A percentile compares a stretch with the other conserved stretches of the same genome.
Evolutionary conservation across 1,140 invertebrate species (phyloP).

Genomic region (Brachionus angularis): DNA sequence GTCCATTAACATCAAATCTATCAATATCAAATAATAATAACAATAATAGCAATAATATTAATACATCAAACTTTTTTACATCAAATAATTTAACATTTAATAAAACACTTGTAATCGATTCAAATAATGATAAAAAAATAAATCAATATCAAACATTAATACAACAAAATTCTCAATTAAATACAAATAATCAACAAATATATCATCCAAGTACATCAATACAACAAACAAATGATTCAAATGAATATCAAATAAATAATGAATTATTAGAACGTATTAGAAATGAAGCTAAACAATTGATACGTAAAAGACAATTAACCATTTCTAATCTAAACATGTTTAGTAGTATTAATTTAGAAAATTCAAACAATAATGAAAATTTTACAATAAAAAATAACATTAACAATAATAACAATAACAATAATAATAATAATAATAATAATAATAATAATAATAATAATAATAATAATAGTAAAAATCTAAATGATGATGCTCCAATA

Average conservation of each 20-base stretch:
- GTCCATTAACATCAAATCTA: slow-evolving; percentile 6
- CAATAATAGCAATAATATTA: background rate
- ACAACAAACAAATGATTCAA: background rate
- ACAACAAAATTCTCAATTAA: no score
- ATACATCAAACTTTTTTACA: slow-evolving; percentile 9
- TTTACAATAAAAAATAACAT: no score
- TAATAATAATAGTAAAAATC: no score
- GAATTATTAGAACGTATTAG: slow-evolving; percentile 18
- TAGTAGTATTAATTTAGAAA: background rate
- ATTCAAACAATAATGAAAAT: background rate
- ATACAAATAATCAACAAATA: no score
- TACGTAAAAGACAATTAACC: background rate
- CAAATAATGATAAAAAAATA: background rate
- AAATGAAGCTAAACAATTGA: slow-evolving; percentile 16
- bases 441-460: no score
- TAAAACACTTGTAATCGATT: background rate
- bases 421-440: no score
- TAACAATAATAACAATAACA: no score
- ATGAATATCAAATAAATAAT: background rate
- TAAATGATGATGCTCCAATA: slow-evolving; percentile 69
- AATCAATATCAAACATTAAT: background rate
- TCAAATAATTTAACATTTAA: background rate
- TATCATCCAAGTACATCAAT: no score
- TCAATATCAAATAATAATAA: background rate
- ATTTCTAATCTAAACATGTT: slow-evolving; percentile 17